Base-by-base conservation (phyloP, 2,797 vertebrate genomes). In the Dicrostonyx torquatus region DNA sequence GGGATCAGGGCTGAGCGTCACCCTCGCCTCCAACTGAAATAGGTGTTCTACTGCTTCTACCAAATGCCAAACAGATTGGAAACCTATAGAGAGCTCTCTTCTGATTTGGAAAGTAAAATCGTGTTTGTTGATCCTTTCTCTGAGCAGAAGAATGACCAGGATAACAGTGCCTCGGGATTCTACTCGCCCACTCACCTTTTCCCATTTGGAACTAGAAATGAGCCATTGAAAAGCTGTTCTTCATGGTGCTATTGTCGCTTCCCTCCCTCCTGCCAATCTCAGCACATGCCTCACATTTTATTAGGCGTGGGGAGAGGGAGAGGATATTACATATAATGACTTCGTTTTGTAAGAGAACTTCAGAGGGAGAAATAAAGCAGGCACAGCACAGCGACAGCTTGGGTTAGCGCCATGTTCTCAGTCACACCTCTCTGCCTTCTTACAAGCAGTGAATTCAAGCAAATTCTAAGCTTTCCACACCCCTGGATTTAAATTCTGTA, bases 31-130 rank as follows among this genome's bases (percentile, higher is more conserved):
- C 20, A 31, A 50, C 72, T 78, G 84, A 96, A 82, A 62, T 72
- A 40, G 60, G 10, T 53, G 24, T 40, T 91, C 83, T 90, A 60
- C 70, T 83, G 48, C 40, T 95, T 78, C 92, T 92, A 45, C 75
- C 17, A 66, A 68, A 86, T 80, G 62, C 29, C 76, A 94, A 85
- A 85, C 76, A 93, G 73, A 82, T 53, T 1, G 13, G 94, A 87
- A 43, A 72, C 17, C 50, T 73, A 50, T 70, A 60, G 14, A 88
- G 72, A 60, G 66, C 31, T 53, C 68, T 82, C 53, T 79, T 83
- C 10, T 68, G 72, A 79, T 15, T 92, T 58, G 89, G 66, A 96
- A 95, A 88, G 15, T 34, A 62, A 89, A 86, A 80, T 90, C 76
- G 78, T 89, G 40, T 26, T 88, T 6, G 0, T 79, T 79, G 34